phyloP scores from a whole-genome alignment of 2,888 invertebrate species.

The Phytoseiulus persimilis region DNA sequence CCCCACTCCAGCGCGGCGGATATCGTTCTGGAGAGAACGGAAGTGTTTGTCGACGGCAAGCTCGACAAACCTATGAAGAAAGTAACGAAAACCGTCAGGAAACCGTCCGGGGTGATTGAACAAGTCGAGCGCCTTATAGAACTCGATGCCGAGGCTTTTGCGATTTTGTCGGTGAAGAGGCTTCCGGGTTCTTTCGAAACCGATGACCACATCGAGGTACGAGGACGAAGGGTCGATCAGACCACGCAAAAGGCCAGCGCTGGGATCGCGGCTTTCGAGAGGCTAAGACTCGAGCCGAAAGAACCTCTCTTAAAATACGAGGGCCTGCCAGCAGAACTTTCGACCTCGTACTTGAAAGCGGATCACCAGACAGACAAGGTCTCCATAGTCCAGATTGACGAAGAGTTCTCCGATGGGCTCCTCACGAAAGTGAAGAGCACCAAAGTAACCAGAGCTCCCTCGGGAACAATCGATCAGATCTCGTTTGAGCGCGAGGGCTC shows the following conservation, averaged over 20 bases:
- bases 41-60: not conserved
- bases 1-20: not conserved
- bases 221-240: not conserved
- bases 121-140: not conserved
- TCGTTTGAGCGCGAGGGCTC: not conserved
- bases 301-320: not conserved
- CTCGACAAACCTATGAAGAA: not conserved
- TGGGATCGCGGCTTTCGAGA: not conserved
- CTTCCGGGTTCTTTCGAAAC: not conserved
- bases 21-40: not conserved
- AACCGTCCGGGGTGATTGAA: conserved; percentile 12
- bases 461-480: not conserved
- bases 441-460: not conserved
- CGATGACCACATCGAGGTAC: not conserved
- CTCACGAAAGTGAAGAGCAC: not conserved
- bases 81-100: not conserved
- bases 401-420: not conserved
- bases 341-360: not conserved
- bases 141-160: not conserved
- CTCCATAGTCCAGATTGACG: not conserved
- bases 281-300: not conserved
- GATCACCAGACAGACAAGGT: not conserved
- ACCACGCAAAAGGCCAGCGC: not conserved
- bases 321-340: not conserved
- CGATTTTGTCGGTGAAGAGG: not conserved